Evolutionary conservation across 1,140 invertebrate genomes (phyloP).

Genomic region (Octopus sinensis): DNA sequence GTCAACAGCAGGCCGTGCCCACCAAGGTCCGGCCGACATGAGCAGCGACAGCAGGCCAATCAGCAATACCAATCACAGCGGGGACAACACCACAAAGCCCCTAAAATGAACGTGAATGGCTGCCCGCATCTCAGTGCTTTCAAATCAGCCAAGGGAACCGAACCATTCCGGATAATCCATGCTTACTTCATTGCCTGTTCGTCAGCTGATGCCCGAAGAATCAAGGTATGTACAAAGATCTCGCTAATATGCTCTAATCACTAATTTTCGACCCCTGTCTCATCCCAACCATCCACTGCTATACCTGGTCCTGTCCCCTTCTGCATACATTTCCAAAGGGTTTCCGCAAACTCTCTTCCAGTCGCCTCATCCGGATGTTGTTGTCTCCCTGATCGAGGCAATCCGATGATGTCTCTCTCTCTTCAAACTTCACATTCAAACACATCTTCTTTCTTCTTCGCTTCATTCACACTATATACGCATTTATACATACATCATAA

Average conservation of each 20-base stretch:
- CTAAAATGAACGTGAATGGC: slow-evolving; percentile 57
- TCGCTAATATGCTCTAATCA: not conserved
- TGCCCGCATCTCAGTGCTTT: slow-evolving; percentile 76
- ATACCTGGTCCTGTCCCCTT: too few relatives aligned
- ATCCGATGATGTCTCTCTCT: too few relatives aligned
- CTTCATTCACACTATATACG: too few relatives aligned
- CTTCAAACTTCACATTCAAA: too few relatives aligned
- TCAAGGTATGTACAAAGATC: slow-evolving; percentile 63
- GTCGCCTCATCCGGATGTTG: too few relatives aligned
- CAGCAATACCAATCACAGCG: not conserved
- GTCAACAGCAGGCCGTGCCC: not conserved
- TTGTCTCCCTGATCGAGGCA: too few relatives aligned
- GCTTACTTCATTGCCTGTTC: slow-evolving; percentile 73
- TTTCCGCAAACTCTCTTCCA: too few relatives aligned
- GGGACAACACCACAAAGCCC: slow-evolving; percentile 17
- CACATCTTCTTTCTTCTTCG: too few relatives aligned
- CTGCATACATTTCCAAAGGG: too few relatives aligned
- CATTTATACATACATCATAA: too few relatives aligned
- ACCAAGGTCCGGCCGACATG: not conserved
- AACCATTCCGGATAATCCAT: slow-evolving; percentile 73
- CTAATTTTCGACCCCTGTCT: too few relatives aligned
- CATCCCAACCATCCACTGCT: too few relatives aligned
- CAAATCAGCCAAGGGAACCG: slow-evolving; percentile 71
- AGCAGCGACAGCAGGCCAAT: not conserved
- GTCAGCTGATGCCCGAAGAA: slow-evolving; percentile 67